phyloP scores from a whole-genome alignment of 1,140 invertebrate species.

The Pissodes strobi region DNA sequence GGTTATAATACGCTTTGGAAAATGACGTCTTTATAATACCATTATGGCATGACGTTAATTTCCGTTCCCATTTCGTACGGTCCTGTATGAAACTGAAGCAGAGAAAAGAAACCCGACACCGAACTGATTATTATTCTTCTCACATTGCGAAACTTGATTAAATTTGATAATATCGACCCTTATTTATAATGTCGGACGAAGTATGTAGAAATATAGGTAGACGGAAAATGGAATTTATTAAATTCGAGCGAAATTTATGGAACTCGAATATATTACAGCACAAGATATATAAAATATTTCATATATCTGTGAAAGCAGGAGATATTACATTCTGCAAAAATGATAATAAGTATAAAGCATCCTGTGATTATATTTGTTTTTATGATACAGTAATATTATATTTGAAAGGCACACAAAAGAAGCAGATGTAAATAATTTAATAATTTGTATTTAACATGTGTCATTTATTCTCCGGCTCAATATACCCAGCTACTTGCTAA shows the following conservation, averaged over 20 bases:
- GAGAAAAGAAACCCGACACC: neutral
- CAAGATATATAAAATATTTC: conserved; percentile 28
- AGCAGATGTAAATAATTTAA: neutral
- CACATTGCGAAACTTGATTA: conserved; percentile 34
- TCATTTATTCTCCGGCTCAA: too few species aligned
- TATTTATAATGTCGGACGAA: conserved; percentile 31
- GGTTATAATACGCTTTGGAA: too few species aligned
- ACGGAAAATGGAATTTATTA: conserved; percentile 33
- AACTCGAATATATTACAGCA: conserved; percentile 28
- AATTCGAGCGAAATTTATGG: conserved; percentile 31
- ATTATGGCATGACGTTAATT: conserved; percentile 17
- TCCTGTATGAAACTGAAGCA: conserved; percentile 15
- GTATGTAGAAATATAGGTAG: conserved; percentile 35
- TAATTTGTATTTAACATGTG: neutral
- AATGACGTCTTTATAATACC: neutral
- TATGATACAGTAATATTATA: too few species aligned
- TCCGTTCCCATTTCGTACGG: conserved; percentile 6
- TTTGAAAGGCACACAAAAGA: too few species aligned
- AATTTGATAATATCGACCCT: conserved; percentile 37
- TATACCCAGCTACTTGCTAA: too few species aligned
- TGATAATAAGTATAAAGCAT: conserved; percentile 17
- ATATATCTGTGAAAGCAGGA: conserved; percentile 19
- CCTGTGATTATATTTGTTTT: conserved; percentile 4
- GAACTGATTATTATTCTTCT: conserved; percentile 31
- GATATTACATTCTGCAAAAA: conserved; percentile 28